These are phyloP conservation scores for Chromobotia macracanthus DNA, from an alignment of 2,797 vertebrate genomes.

Conservation along the genomic window DNA sequence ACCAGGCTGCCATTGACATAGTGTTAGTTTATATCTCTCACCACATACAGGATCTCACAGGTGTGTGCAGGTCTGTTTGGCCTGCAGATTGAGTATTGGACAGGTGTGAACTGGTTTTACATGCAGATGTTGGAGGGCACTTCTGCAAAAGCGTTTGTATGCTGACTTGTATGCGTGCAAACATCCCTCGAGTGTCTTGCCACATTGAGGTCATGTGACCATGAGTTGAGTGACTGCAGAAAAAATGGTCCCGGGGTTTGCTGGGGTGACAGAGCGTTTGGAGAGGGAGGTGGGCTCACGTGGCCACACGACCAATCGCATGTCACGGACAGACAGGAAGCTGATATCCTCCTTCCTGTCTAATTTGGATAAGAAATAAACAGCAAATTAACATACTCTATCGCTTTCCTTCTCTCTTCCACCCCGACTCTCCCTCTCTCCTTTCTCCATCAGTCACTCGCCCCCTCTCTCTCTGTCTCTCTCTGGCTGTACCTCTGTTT, in stretches of 20 bases:
- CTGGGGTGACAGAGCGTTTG: conserved; percentile 37
- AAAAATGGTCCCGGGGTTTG: conserved; percentile 56
- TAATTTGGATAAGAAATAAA: conserved; percentile 49
- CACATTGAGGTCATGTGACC: conserved; percentile 34
- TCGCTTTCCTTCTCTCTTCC: conserved; percentile 37
- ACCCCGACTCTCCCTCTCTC: conserved; percentile 35
- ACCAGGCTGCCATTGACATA: not conserved
- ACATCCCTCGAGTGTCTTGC: conserved; percentile 16
- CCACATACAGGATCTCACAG: conserved; percentile 27
- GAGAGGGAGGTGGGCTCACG: conserved; percentile 18
- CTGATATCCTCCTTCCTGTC: conserved; percentile 37
- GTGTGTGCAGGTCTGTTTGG: conserved; percentile 38
- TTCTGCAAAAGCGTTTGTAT: not conserved
- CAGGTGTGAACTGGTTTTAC: conserved; percentile 49
- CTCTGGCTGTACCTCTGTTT: conserved; percentile 20
- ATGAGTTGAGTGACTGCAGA: conserved; percentile 40
- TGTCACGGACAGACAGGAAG: conserved; percentile 32
- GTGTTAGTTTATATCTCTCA: not conserved
- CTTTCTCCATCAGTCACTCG: conserved; percentile 30
- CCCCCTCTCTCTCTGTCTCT: conserved; percentile 6
- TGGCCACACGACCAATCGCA: not conserved
- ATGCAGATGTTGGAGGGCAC: conserved; percentile 10
- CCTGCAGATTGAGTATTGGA: conserved; percentile 1
- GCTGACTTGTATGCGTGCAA: not conserved
- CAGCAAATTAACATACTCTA: conserved; percentile 46